phyloP scores from a whole-genome alignment of 37 sponge, comb jelly and placozoan species.

The Tethya wilhelma region DNA sequence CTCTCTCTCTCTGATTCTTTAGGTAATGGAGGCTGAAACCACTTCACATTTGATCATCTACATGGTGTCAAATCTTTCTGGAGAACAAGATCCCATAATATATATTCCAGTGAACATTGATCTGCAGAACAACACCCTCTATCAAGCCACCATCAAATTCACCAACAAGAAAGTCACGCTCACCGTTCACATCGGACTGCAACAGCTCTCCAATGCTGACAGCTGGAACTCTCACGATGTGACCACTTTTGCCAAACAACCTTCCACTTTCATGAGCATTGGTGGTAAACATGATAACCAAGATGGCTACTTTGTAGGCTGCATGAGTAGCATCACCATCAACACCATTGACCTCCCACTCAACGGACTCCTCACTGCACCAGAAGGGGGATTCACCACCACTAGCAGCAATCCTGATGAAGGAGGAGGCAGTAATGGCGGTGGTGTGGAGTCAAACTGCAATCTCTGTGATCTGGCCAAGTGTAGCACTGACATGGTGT shows the following conservation, averaged over 20 bases:
- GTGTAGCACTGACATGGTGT: constrained; percentile 7
- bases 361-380: constrained; percentile 13
- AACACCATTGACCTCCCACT: constrained; percentile 57
- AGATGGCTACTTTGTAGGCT: constrained; percentile 37
- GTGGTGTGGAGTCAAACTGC: constrained; percentile 11
- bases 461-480: constrained; percentile 32
- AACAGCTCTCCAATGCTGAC: background rate
- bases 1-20: too few species aligned
- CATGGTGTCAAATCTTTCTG: too few species aligned
- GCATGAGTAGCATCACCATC: constrained; percentile 36
- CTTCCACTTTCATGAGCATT: constrained; percentile 17
- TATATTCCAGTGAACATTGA: too few species aligned
- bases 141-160: constrained; percentile 12
- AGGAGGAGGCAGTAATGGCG: background rate
- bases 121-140: background rate
- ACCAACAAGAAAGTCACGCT: background rate
- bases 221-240: background rate
- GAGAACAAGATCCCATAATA: too few species aligned
- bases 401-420: background rate
- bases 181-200: background rate
- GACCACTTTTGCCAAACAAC: constrained; percentile 17
- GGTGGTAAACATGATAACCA: constrained; percentile 12
- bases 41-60: too few species aligned
- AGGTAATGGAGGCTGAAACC: too few species aligned
- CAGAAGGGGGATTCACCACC: constrained; percentile 5